These are phyloP conservation scores for Jordanella pulchra DNA, from an alignment of 2,797 vertebrate species.

Conservation along the genomic window DNA sequence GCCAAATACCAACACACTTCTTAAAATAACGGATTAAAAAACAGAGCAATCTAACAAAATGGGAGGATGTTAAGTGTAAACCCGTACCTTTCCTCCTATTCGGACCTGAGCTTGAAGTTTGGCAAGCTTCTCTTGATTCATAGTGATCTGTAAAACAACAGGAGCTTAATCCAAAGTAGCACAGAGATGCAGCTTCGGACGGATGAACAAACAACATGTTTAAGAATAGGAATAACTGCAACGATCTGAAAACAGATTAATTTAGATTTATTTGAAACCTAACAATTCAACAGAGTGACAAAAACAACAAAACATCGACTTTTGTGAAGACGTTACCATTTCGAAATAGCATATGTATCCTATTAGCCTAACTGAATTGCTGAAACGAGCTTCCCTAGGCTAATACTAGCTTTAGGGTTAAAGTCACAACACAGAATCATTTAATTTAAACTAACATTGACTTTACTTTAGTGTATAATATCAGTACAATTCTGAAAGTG, in stretches of 20 bases:
- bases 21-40: conserved; percentile 28
- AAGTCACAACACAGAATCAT: conserved; percentile 10
- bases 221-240: neutral
- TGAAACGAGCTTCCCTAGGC: conserved; percentile 42
- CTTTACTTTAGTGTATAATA: neutral
- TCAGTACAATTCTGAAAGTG: neutral
- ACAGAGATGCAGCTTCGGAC: neutral
- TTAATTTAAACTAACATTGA: neutral
- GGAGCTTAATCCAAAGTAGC: neutral
- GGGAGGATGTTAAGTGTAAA: neutral
- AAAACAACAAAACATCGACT: neutral
- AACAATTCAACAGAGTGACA: neutral
- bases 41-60: neutral
- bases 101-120: conserved; percentile 99
- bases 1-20: conserved; percentile 33
- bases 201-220: neutral
- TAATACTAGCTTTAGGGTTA: conserved; percentile 45
- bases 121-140: conserved; percentile 99
- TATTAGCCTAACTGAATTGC: conserved; percentile 6
- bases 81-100: conserved; percentile 98
- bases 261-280: neutral
- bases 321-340: neutral
- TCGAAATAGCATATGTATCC: neutral
- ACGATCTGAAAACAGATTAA: neutral
- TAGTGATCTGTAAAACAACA: conserved; percentile 72